Conservation (phyloP, 2,797 vertebrate genomes). For the Galagoides demidoff region DNA sequence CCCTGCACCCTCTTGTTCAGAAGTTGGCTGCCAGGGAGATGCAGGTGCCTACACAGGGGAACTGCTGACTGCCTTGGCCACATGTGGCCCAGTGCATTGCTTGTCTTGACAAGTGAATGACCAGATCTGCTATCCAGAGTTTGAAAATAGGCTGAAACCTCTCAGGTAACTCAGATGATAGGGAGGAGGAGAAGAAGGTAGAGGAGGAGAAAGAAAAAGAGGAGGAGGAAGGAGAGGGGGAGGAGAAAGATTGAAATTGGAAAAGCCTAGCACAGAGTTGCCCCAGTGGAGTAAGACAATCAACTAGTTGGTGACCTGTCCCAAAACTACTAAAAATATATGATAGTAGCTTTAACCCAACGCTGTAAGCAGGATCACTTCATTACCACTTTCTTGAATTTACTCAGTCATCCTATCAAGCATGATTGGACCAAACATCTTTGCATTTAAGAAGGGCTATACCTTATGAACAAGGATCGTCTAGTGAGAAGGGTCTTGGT, state of each 20-base stretch:
- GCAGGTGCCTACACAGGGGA: background rate
- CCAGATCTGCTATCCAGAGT: background rate
- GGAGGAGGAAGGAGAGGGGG: too few relatives aligned
- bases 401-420: background rate
- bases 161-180: background rate
- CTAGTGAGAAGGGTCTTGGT: background rate
- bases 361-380: background rate
- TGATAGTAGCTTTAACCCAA: slow-evolving; percentile 20
- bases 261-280: background rate
- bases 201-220: background rate
- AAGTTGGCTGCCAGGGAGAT: background rate
- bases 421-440: background rate
- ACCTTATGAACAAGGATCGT: background rate
- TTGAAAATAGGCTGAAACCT: background rate
- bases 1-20: background rate
- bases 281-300: background rate
- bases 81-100: background rate
- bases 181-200: background rate
- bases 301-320: background rate
- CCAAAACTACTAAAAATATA: background rate
- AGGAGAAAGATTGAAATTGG: background rate
- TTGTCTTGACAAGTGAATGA: background rate
- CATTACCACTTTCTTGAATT: background rate
- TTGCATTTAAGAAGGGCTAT: background rate
- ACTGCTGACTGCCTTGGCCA: background rate